These are phyloP conservation scores for Halocynthia roretzi DNA, from an alignment of 23 tunicate species.

Conservation along the genomic window DNA sequence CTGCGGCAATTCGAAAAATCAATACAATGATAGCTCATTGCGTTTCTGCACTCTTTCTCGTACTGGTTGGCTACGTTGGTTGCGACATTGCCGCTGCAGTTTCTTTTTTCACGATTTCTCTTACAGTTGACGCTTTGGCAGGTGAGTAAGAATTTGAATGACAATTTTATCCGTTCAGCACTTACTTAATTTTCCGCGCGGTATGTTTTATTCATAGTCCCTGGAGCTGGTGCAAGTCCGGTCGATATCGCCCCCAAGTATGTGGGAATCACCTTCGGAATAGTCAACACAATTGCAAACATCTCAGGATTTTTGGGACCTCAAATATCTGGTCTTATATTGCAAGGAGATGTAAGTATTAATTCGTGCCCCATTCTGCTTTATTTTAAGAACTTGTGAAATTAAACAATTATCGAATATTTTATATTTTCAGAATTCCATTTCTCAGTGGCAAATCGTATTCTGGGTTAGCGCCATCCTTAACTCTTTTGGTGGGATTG, in stretches of 20 bases:
- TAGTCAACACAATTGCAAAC: slow-evolving; percentile 80
- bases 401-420: too few relatives aligned
- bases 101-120: slow-evolving; percentile 23
- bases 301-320: slow-evolving; percentile 84
- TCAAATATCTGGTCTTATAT: slow-evolving; percentile 53
- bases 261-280: slow-evolving; percentile 69
- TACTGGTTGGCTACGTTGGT: slow-evolving; percentile 36
- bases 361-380: too few relatives aligned
- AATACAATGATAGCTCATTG: slow-evolving; percentile 25
- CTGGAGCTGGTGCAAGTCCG: slow-evolving; percentile 79
- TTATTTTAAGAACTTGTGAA: too few relatives aligned
- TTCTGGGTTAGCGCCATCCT: slow-evolving; percentile 56
- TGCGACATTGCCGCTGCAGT: slow-evolving; percentile 34
- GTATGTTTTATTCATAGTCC: slow-evolving; percentile 41
- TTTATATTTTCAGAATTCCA: slow-evolving; percentile 17
- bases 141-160: neutral
- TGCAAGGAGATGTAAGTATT: slow-evolving; percentile 48
- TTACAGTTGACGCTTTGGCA: slow-evolving; percentile 21
- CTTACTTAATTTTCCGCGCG: too few relatives aligned
- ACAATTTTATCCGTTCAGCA: too few relatives aligned
- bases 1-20: slow-evolving; percentile 22
- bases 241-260: slow-evolving; percentile 85
- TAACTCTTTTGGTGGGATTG: slow-evolving; percentile 34
- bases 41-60: slow-evolving; percentile 23
- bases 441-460: slow-evolving; percentile 57